phyloP scores from a whole-genome alignment of 2,113 vertebrate species.

The Ammodytes dubius region DNA sequence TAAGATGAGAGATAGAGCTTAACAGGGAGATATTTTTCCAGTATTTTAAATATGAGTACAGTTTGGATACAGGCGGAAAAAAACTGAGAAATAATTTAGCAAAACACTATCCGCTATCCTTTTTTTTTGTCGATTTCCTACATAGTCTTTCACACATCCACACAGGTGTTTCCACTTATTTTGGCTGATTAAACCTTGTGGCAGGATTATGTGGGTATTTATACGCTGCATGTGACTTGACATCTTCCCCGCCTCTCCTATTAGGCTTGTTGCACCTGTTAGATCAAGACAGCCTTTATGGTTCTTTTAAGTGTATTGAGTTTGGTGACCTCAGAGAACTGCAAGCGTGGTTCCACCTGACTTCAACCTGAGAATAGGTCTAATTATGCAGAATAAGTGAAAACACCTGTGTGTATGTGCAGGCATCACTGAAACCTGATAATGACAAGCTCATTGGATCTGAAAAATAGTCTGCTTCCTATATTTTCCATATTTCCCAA shows the following conservation, averaged over 20 bases:
- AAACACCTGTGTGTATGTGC: slow-evolving; percentile 36
- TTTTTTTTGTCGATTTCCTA: background rate
- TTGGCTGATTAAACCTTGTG: background rate
- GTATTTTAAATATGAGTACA: slow-evolving; percentile 33
- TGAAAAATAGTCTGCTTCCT: background rate
- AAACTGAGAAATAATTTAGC: background rate
- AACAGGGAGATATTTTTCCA: slow-evolving; percentile 8
- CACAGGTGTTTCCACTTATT: slow-evolving; percentile 16
- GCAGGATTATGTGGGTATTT: background rate
- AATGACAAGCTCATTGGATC: background rate
- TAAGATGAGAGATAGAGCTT: slow-evolving; percentile 8
- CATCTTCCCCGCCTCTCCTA: background rate
- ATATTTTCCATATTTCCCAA: background rate
- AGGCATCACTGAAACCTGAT: slow-evolving; percentile 21
- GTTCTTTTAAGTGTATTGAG: slow-evolving; percentile 24
- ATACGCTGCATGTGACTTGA: background rate
- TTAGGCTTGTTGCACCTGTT: slow-evolving; percentile 23
- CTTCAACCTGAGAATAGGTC: slow-evolving; percentile 23
- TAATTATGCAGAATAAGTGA: slow-evolving; percentile 38
- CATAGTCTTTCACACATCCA: background rate
- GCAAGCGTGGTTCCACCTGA: slow-evolving; percentile 7
- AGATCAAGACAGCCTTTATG: slow-evolving; percentile 28
- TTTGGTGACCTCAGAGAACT: slow-evolving; percentile 31
- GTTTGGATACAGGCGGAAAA: slow-evolving; percentile 21
- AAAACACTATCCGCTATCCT: background rate